Evolutionary conservation across 2,888 invertebrate genomes (phyloP), one percentile per base, ranked within the genome.

Genomic region (Hetaerina titia): DNA sequence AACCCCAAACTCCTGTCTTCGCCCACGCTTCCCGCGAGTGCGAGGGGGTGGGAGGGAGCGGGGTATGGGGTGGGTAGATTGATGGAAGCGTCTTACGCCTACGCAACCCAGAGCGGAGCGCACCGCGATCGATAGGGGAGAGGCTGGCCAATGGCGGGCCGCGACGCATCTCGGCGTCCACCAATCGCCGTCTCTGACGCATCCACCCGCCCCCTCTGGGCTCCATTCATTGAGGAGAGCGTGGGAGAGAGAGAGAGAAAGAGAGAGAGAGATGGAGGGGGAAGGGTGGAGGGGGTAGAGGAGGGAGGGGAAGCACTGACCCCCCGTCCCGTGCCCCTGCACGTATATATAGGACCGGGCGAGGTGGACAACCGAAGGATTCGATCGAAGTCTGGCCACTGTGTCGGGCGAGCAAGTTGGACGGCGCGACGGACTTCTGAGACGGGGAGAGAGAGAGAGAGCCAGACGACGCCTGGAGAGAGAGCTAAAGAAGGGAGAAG

Each of bases 201-300:
- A 60, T 60, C 60, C 60, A 60, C 60, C 17, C 60, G 60, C 60
- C 31, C 81, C 45, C 31, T 81, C 81, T 31, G 31, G 81, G 25
- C 81, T 81, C 81, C 81, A 81, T 81, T 81, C 81, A 81, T 81
- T 81, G 81, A 81, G 81, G 81, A 81, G 81, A 81, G 81, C 81
- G 4, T 22, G 25, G 81, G 11, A 9, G 81, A 81, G 81, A 31
- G 81, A 81, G 9, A 31, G 5, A 81, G 31, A 81, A 13, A 31
- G 22, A 31, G 22, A 81, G 8, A 81, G 81, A 31, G 81, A 31
- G 31, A 22, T 1, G 69, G 69, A 22, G 8, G 22, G 69, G 69
- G 69, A 9, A n/a, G 7, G 69, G 22, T n/a, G 69, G n/a, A 9
- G 69, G 45, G 45, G 45, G 45, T 17, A n/a, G 22, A 22, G 69